Base-by-base conservation (phyloP, 2,797 vertebrate genomes). In the Austrolebias charrua region DNA sequence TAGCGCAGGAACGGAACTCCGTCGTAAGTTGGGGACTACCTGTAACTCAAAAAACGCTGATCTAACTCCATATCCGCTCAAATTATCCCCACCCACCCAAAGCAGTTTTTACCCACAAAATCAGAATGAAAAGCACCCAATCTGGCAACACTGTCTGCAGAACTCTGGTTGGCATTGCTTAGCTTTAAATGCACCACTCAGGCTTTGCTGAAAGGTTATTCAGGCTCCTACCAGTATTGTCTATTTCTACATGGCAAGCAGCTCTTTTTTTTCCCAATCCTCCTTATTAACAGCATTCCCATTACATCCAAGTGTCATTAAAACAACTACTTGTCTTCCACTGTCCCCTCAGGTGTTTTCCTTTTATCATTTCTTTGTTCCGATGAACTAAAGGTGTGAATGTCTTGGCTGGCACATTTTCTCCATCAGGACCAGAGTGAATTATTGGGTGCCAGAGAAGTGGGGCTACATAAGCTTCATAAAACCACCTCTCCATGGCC, bases 271-370 rank as follows among this genome's bases (percentile, higher is more conserved):
- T 86, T 88, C 79, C 85, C 82, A 83, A 70, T 79, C 84, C 82
- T 88, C 74, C 83, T 90, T 84, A 91, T 90, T 90, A 91, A 82
- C 77, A 77, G 70, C 82, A 82, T 83, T 86, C 86, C 87, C 85
- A 88, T 86, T 76, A 77, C 85, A 84, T 81, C 82, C 75, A 69
- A 68, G 57, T 86, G 83, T 90, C 86, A 88, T 90, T 89, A 88
- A 88, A 89, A 84, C 58, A 89, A 84, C 74, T 73, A 71, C 80
- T 79, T 84, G 75, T 84, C 82, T 79, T 82, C 79, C 85, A 75
- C 74, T 74, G 75, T 82, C 75, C 75, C 78, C 83, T 76, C 79
- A 65, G 70, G 85, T 86, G 82, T 87, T 89, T 87, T 87, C 76
- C 77, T 89, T 87, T 89, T 78, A 87, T 90, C 78, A 61, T 75